These are phyloP conservation scores for Cyclopterus lumpus DNA, from an alignment of 2,797 vertebrate species.

Conservation along the genomic window DNA sequence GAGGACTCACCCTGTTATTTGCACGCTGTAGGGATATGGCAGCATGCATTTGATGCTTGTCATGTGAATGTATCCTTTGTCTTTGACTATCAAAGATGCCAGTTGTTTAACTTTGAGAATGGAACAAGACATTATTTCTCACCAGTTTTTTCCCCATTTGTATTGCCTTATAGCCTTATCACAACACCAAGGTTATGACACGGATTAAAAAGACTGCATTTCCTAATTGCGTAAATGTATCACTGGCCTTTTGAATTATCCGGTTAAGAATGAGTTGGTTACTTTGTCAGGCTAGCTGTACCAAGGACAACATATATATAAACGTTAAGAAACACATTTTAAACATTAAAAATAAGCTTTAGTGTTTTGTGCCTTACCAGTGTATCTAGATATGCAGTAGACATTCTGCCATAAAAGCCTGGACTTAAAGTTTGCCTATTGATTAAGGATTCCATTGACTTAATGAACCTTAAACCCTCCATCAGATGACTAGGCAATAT, in stretches of 20 bases:
- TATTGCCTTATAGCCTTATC: constrained; percentile 20
- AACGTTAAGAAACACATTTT: constrained; percentile 29
- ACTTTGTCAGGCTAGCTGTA: constrained; percentile 33
- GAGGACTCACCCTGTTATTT: constrained; percentile 61
- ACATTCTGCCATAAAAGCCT: constrained; percentile 76
- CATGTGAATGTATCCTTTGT: constrained; percentile 30
- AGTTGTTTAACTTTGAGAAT: constrained; percentile 50
- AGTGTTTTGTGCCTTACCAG: constrained; percentile 45
- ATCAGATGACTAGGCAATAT: constrained; percentile 88
- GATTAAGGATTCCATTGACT: constrained; percentile 98
- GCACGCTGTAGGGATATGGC: constrained; percentile 26
- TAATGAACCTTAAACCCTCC: constrained; percentile 93
- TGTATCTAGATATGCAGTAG: constrained; percentile 64
- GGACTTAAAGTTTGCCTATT: constrained; percentile 89
- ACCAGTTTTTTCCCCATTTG: neutral
- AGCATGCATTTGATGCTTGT: constrained; percentile 29
- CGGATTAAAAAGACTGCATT: constrained; percentile 24
- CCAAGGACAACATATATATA: constrained; percentile 41
- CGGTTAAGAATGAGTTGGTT: constrained; percentile 23
- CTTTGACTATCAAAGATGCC: constrained; percentile 34
- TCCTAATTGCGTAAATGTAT: constrained; percentile 17
- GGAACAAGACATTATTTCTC: constrained; percentile 18
- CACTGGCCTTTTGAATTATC: constrained; percentile 21
- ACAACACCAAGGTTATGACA: constrained; percentile 38
- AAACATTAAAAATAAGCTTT: constrained; percentile 43